Evolutionary conservation across 2,113 vertebrate genomes (phyloP).

Genomic region (Heterotis niloticus): DNA sequence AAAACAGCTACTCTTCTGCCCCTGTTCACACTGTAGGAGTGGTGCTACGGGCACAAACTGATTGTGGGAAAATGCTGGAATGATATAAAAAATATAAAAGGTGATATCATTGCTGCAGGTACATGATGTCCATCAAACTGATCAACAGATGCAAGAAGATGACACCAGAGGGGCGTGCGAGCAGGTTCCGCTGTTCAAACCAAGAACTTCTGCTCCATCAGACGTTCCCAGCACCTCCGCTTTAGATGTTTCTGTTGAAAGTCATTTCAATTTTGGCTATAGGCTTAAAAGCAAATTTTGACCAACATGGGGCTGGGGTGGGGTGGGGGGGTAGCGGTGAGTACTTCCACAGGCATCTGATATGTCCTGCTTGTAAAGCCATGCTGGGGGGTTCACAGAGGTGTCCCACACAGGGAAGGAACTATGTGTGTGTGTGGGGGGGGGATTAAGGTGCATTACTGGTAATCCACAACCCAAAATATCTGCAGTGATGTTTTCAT

Average conservation of each 20-base stretch:
- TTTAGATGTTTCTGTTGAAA: not conserved
- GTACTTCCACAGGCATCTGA: constrained; percentile 47
- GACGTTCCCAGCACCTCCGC: not conserved
- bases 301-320: constrained; percentile 58
- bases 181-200: not conserved
- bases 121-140: constrained; percentile 59
- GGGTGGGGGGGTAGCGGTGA: no score
- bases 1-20: no score
- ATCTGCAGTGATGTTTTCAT: no score
- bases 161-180: not conserved
- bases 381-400: constrained; percentile 23
- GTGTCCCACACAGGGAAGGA: constrained; percentile 36
- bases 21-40: no score
- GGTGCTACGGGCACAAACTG: no score
- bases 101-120: no score
- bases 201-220: not conserved
- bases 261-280: constrained; percentile 55
- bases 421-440: constrained; percentile 21
- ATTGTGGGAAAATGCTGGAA: no score
- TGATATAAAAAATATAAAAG: no score
- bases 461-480: not conserved
- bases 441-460: constrained; percentile 15
- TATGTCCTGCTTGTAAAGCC: constrained; percentile 60
- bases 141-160: constrained; percentile 30
- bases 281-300: constrained; percentile 72